Base-by-base conservation (phyloP, 2,797 vertebrate genomes). In the Clarias pachynema region DNA sequence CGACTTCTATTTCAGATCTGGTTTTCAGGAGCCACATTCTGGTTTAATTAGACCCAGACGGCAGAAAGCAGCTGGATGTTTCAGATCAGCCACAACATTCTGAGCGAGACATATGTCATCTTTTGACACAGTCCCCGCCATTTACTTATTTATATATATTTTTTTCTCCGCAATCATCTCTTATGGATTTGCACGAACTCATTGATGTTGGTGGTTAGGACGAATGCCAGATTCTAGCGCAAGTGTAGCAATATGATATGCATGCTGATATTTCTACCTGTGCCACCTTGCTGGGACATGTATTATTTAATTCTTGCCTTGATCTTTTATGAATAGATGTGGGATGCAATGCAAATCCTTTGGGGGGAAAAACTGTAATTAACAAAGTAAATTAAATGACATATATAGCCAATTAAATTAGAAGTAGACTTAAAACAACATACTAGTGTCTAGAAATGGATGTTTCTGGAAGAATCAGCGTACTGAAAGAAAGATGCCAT, bases 1-100 rank as follows among this genome's bases (percentile, higher is more conserved):
- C 91, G 91, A 92, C 90, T 91, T 93, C 92, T 93, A 91, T 94
- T 95, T 94, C 92, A 91, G 92, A 94, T 94, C 91, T 93, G 93
- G 93, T 95, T 94, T 93, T 92, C 91, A 92, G 92, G 90, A 95
- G 94, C 93, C 92, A 93, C 91, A 92, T 93, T 93, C 91, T 59
- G 89, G 90, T 91, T 93, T 95, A 96, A 96, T 96, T 94, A 95
- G 94, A 94, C 89, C 92, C 93, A 92, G 90, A 94, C 85, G 92
- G 91, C 89, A 93, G 89, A 93, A 93, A 91, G 92, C 95, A 95
- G 93, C 93, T 96, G 94, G 93, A 95, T 91, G 93, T 92, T 90
- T 91, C 89, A 94, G 92, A 93, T 93, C 92, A 93, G 91, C 89
- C 88, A 88, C 88, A 91, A 89, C 82, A 91, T 92, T 93, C 93